phyloP scores from a whole-genome alignment of 2,797 vertebrate species.

The Gastrophryne carolinensis region DNA sequence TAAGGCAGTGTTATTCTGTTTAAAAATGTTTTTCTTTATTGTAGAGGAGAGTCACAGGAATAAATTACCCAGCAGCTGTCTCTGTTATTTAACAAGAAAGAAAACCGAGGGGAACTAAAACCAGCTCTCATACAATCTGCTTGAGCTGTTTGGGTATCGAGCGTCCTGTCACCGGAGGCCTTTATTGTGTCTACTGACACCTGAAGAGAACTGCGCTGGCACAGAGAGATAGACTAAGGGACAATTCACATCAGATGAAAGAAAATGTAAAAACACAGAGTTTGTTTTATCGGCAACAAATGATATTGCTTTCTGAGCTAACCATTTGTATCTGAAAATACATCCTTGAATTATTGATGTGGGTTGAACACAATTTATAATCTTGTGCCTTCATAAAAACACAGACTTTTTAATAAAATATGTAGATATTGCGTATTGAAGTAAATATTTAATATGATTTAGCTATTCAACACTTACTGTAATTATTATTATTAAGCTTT shows the following conservation, averaged over 20 bases:
- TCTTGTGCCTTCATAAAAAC: background rate
- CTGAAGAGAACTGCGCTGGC: background rate
- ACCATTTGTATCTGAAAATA: background rate
- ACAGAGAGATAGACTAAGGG: background rate
- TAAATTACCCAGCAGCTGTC: constrained; percentile 12
- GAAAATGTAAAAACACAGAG: constrained; percentile 1
- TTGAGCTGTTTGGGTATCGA: constrained; percentile 1
- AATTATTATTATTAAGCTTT: background rate
- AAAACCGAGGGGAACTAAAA: constrained; percentile 6
- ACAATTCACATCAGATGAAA: constrained; percentile 4
- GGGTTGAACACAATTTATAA: constrained; percentile 1
- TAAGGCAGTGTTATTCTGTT: background rate
- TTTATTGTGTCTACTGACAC: background rate
- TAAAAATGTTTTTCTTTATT: background rate
- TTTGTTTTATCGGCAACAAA: background rate
- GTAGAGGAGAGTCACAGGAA: background rate
- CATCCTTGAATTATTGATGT: background rate
- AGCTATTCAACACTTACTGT: background rate
- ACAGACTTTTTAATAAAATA: background rate
- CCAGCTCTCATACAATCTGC: background rate
- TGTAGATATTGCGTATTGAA: background rate
- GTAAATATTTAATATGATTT: background rate
- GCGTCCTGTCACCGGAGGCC: background rate
- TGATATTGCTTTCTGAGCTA: background rate
- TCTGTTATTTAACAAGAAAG: constrained; percentile 1